Evolutionary conservation across 2,888 invertebrate genomes (phyloP).

Genomic region (Drosophila recens): DNA sequence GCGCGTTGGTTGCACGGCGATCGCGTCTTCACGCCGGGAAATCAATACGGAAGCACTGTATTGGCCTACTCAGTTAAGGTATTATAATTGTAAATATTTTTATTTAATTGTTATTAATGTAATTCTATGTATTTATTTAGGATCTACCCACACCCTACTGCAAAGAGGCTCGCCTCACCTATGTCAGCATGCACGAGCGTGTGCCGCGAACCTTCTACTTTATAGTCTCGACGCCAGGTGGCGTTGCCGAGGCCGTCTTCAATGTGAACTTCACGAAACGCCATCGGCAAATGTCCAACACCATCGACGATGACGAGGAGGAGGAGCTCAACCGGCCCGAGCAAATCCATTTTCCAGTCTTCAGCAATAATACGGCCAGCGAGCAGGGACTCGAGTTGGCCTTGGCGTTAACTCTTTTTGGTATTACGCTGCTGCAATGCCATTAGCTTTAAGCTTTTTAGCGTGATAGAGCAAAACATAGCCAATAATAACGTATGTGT

Average conservation of each 20-base stretch:
- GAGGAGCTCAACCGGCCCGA: constrained; percentile 85
- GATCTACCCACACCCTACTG: constrained; percentile 85
- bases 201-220: constrained; percentile 85
- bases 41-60: constrained; percentile 85
- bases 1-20: constrained; percentile 85
- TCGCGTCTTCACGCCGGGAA: constrained; percentile 85
- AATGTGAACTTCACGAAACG: constrained; percentile 85
- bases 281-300: constrained; percentile 84
- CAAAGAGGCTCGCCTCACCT: constrained; percentile 85
- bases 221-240: constrained; percentile 85
- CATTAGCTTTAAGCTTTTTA: constrained; percentile 55
- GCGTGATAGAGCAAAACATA: constrained; percentile 21
- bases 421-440: constrained; percentile 43
- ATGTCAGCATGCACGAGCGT: constrained; percentile 85
- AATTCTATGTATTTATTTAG: constrained; percentile 51
- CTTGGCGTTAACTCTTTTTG: constrained; percentile 41
- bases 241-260: constrained; percentile 85
- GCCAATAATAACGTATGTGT: constrained; percentile 10
- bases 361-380: constrained; percentile 69
- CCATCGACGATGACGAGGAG: constrained; percentile 83
- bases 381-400: constrained; percentile 26
- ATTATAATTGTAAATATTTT: background rate
- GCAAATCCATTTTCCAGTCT: constrained; percentile 85
- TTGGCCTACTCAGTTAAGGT: constrained; percentile 85
- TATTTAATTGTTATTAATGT: background rate